Evolutionary conservation across 2,113 vertebrate genomes (phyloP), one percentile per base, ranked within the genome.

Genomic region (Orthonyx spaldingii): DNA sequence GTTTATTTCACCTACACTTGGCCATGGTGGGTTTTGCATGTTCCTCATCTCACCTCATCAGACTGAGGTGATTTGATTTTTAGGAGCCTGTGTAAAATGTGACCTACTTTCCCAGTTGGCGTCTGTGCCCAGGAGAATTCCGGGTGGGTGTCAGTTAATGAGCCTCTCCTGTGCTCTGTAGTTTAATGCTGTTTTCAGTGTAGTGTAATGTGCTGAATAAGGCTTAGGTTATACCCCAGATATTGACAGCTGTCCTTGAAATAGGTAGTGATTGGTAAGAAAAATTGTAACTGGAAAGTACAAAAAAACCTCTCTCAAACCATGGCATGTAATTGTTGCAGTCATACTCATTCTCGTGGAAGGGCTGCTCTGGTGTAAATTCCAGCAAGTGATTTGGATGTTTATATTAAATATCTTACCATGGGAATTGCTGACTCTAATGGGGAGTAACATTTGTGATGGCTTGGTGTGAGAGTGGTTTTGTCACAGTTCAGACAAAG

Each of bases 41-140:
- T 93, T 88, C 66, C 22, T 90, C 27, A 4, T 49, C 46, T 47
- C 66, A 83, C 56, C 52, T 89, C 66, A 56, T 92, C 65, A 81
- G 55, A 81, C 52, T 75, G 76, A 83, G 59, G 50, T 74, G 90
- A 91, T 70, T 39, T 60, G 75, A 65, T 78, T 96, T 92, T 87
- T 87, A 83, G 95, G 74, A 89, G 46, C 35, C 74, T 80, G 63
- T 89, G 52, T 92, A 90, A 84, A 92, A 90, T 37, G 60, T 95
- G 87, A 95, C 91, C 93, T 93, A 65, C 80, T 96, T 97, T 80
- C 65, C 75, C 30, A 24, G 78, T 92, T 97, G 94, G 49, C 81
- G 59, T 91, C 61, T 94, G 44, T 87, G 47, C 78, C 88, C 74
- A 23, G 60, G 86, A 83, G 75, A 78, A 81, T 93, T 93, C 68